Evolutionary conservation across 1,140 invertebrate genomes (phyloP), one percentile per base, ranked within the genome.

Genomic region (Whitmania pigra): DNA sequence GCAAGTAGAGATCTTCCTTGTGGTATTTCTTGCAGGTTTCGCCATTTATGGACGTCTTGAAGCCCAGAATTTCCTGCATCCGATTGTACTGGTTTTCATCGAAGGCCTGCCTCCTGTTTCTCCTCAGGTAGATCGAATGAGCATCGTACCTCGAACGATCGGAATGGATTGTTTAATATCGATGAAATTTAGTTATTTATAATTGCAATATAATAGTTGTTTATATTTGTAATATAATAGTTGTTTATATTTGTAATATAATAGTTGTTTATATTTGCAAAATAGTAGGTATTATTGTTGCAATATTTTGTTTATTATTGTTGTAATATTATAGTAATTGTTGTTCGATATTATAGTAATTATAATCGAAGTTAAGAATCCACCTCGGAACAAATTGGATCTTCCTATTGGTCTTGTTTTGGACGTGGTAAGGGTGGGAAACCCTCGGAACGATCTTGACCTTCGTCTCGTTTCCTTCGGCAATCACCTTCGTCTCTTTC

Each of bases 1-100:
- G 79, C 13, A 81, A 71, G 43, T 75, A 76, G 15, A 80, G 76
- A 43, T 81, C 77, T 72, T 76, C 74, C n/a, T 68, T 25, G 70
- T 77, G 76, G 55, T 76, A 77, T 18, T 54, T 57, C 22, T 72
- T 53, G 69, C 80, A 82, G 57, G 76, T 80, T 0, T 72, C 73
- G 29, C 43, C 54, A 40, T 74, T 79, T 25, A 76, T 77, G 31
- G 76, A 75, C 29, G 76, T 74, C 72, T 77, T 80, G 31, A 78
- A 74, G 18, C 75, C 27, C 63, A 80, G 53, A 40, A 81, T 79
- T 17, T 74, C 73, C 49, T 76, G 57, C 77, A 81, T 78, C 57
- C 79, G 73, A 31, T 71, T 53, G 57, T 72, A 71, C 27, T 57
- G 29, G 29, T 67, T 68, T 25, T 40, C 27, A 15, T 74, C 67